Conservation (phyloP, 2,888 invertebrate genomes). For the Crematogaster levior region DNA sequence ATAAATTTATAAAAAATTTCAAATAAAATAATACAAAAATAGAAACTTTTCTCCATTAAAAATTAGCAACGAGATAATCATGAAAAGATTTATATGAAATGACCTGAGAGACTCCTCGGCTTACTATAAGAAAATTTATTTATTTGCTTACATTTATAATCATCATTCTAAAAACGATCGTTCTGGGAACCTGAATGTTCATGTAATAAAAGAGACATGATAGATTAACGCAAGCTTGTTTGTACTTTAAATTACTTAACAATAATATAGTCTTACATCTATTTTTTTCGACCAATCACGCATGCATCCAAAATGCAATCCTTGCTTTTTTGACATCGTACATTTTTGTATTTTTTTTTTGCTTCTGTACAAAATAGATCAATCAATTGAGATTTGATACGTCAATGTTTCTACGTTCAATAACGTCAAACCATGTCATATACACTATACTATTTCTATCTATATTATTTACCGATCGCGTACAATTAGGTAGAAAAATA, state of each 20-base stretch:
- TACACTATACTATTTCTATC: not conserved
- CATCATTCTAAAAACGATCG: not conserved
- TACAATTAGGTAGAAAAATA: constrained; percentile 43
- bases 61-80: not conserved
- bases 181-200: not conserved
- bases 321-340: not conserved
- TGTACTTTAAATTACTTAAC: constrained; percentile 15
- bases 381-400: constrained; percentile 6
- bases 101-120: not conserved
- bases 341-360: not conserved
- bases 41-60: not conserved
- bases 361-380: not conserved
- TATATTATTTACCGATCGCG: constrained; percentile 11
- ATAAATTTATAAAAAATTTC: not conserved
- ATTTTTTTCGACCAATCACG: not conserved
- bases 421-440: not conserved
- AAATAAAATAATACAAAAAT: not conserved
- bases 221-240: not conserved
- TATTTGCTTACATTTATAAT: constrained; percentile 21
- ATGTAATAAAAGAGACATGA: not conserved
- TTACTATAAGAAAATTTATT: constrained; percentile 35
- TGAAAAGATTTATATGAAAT: not conserved
- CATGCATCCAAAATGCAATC: not conserved
- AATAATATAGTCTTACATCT: not conserved
- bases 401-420: not conserved